These are phyloP conservation scores for Allobates femoralis DNA, from an alignment of 2,797 vertebrate species.

Conservation along the genomic window DNA sequence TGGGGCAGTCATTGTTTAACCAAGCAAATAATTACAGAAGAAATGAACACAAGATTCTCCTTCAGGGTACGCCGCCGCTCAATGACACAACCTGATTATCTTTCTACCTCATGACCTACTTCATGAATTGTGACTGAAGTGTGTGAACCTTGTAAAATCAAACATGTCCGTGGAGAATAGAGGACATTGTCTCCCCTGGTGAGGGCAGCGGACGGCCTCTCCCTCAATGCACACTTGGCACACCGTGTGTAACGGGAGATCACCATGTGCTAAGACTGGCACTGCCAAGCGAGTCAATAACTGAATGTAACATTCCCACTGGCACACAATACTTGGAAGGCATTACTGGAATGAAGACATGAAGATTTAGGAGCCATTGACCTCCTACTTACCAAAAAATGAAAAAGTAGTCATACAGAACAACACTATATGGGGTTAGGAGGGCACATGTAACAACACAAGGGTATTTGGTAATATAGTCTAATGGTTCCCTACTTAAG, in stretches of 20 bases:
- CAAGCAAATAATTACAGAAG: constrained; percentile 38
- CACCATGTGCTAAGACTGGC: constrained; percentile 1
- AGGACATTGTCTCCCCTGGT: background rate
- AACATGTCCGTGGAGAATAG: background rate
- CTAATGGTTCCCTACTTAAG: too few relatives aligned
- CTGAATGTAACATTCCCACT: background rate
- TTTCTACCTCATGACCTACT: constrained; percentile 49
- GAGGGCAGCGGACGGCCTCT: background rate
- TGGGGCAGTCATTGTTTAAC: constrained; percentile 11
- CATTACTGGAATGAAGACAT: background rate
- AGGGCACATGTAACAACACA: too few relatives aligned
- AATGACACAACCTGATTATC: constrained; percentile 38
- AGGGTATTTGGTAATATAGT: too few relatives aligned
- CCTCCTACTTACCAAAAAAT: background rate
- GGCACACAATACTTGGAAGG: background rate
- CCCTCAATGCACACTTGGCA: constrained; percentile 9
- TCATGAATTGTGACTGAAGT: constrained; percentile 35
- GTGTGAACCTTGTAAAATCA: constrained; percentile 7
- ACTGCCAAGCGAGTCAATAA: too few relatives aligned
- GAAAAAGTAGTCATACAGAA: too few relatives aligned
- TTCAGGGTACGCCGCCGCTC: constrained; percentile 22
- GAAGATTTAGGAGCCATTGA: background rate
- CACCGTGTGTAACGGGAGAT: background rate
- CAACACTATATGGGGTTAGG: too few relatives aligned
- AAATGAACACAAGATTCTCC: background rate